A percentile compares a stretch with the other conserved stretches of the same genome.
Conservation (phyloP, 2,113 vertebrate genomes). For the Phalacrocorax pelagicus region DNA sequence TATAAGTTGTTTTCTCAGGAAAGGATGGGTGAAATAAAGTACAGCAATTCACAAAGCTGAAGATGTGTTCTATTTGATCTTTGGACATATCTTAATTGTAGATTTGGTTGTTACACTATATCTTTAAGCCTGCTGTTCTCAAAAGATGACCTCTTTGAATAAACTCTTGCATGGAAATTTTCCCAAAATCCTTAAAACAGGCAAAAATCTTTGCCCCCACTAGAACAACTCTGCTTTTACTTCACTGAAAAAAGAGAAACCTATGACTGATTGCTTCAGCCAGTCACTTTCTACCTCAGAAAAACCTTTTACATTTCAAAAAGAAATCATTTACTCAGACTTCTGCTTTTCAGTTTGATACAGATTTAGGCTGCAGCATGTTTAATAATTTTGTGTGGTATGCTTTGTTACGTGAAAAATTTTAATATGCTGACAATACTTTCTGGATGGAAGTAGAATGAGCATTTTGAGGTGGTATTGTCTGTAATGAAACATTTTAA, state of each 20-base stretch:
- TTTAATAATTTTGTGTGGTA: neutral
- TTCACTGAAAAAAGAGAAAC: neutral
- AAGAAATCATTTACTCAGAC: neutral
- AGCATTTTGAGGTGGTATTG: neutral
- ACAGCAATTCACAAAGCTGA: neutral
- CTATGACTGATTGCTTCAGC: neutral
- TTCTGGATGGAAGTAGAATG: neutral
- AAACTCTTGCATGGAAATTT: neutral
- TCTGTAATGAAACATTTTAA: neutral
- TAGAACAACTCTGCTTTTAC: neutral
- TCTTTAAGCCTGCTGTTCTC: neutral
- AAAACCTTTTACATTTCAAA: neutral
- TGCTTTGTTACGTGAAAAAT: neutral
- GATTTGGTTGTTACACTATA: accelerated
- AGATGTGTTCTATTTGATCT: neutral
- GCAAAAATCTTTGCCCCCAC: neutral
- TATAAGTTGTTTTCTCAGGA: neutral
- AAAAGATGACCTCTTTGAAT: neutral
- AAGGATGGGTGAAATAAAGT: neutral
- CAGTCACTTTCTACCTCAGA: neutral
- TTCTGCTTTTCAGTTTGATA: neutral
- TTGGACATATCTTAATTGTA: neutral
- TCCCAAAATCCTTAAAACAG: neutral
- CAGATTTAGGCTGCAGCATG: neutral
- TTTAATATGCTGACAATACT: neutral